phyloP scores from a whole-genome alignment of 2,113 vertebrate genomes.

The Turdus rufiventris region DNA sequence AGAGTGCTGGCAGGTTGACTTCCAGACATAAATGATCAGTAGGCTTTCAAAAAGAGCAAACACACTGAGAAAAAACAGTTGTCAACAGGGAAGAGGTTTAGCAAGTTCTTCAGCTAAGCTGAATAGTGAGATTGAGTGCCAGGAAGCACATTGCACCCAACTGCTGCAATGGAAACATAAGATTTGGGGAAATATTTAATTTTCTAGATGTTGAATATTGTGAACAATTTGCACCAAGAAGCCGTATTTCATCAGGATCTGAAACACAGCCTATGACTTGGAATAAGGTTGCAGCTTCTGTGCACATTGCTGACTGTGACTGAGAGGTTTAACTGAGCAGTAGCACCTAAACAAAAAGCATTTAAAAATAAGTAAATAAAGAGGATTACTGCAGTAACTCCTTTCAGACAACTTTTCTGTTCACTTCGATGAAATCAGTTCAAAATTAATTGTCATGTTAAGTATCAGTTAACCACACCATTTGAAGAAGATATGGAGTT shows the following conservation, averaged over 20 bases:
- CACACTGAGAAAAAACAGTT: not conserved
- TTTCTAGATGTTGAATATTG: not conserved
- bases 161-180: not conserved
- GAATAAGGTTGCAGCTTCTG: not conserved
- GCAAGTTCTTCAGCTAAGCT: not conserved
- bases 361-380: not conserved
- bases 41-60: not conserved
- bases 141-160: not conserved
- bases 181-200: not conserved
- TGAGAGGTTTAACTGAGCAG: not conserved
- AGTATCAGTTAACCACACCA: not conserved
- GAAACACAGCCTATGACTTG: not conserved
- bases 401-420: not conserved
- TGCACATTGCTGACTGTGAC: not conserved
- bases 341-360: not conserved
- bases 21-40: not conserved
- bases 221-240: not conserved
- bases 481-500: not conserved
- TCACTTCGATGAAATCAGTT: not conserved
- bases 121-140: not conserved
- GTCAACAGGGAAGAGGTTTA: not conserved
- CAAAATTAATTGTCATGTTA: not conserved
- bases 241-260: not conserved
- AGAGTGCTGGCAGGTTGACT: not conserved
- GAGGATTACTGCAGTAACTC: not conserved